Base-by-base conservation (phyloP, 2,113 vertebrate genomes). In the Psittacula cyanocephala region DNA sequence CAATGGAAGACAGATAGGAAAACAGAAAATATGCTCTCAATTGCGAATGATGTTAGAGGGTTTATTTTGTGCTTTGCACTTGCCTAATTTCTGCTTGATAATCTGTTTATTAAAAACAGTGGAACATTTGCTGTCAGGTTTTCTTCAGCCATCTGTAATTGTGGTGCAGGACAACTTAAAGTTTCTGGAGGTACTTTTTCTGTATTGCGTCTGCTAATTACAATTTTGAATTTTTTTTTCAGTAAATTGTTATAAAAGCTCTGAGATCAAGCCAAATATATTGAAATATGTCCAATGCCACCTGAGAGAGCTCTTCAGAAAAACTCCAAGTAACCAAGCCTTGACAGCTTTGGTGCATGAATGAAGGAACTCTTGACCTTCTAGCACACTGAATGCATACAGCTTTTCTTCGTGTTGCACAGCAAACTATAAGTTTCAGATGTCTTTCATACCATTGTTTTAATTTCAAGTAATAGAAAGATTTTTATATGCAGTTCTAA, bases 391-490 rank as follows among this genome's bases (percentile, higher is more conserved):
- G n/a, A 35, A 16, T 41, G 25, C 12, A 17, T 19, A 9, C 27
- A 84, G 68, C 27, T 35, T 29, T 25, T 67, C 29, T 88, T 47
- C n/a, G 19, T 68, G 52, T 49, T 37, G 72, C 76, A 59, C 55
- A 92, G 88, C 83, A 86, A 76, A 76, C 81, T 75, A 0, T 83
- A 47, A 63, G 4, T 71, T 94, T 81, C 65, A 14, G 37, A 72
- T 13, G 1, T 69, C 41, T 62, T 93, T 88, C 86, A 89, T 96
- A 44, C 76, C 82, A 37, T n/a, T 96, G 70, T 86, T 93, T 93
- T 76, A 63, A 90, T 65, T 88, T 93, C 80, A 90, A 76, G 44
- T 62, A 72, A 27, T 90, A 68, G 72, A 89, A 90, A 91, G 29
- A 19, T 50, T 89, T 86, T 64, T 68, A 71, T 83, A 29, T 1